Base-by-base conservation (phyloP, 1,140 invertebrate species). In the Pseudobourletiella spinata region DNA sequence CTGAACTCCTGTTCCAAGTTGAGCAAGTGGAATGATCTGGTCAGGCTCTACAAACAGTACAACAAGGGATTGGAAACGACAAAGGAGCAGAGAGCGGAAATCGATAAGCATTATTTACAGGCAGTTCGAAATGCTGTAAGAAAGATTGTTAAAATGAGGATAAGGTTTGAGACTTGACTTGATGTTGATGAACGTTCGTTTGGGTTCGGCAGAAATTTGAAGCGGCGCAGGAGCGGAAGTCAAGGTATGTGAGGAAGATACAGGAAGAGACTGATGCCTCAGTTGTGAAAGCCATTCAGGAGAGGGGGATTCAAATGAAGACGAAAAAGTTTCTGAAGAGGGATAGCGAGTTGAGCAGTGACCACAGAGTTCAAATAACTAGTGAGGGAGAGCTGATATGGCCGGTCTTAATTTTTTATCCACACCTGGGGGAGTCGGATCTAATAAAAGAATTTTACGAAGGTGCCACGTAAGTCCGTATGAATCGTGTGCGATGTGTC, bases 1-100 rank as follows among this genome's bases (percentile, higher is more conserved):
- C 86, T 86, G 0, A 81, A 86, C 63, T 88, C 86, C 72, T 85
- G 82, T 63, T 78, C 83, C 43, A 73, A 86, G 69, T 73, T 87
- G 56, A 80, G 82, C 48, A 81, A 86, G 65, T 91, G 82, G 74
- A 81, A 87, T 25, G 78, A 86, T 61, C 88, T 85, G 67, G 77
- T 89, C 14, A 75, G 84, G 67, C 83, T 86, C 70, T 91, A 89
- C 20, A 29, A 55, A 35, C 6, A 55, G 20, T 55, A 35, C 18
- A 35, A 29, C 29, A 80, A 90, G 70, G 77, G 81, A 70, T 77
- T 28, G 15, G 51, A 44, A 2, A 46, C 46, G 0, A 2, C 57
- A 42, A 29, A 64, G 48, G 51, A 59, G 1, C 32, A 57, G 28
- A 61, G 62, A 30, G 8, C 14, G n/a, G 62, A 61, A 46, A 30